Percentiles rank a stretch among this genome's conserved stretches.
Evolutionary conservation across 1,140 invertebrate species (phyloP).

Genomic region (Bombus breviceps): DNA sequence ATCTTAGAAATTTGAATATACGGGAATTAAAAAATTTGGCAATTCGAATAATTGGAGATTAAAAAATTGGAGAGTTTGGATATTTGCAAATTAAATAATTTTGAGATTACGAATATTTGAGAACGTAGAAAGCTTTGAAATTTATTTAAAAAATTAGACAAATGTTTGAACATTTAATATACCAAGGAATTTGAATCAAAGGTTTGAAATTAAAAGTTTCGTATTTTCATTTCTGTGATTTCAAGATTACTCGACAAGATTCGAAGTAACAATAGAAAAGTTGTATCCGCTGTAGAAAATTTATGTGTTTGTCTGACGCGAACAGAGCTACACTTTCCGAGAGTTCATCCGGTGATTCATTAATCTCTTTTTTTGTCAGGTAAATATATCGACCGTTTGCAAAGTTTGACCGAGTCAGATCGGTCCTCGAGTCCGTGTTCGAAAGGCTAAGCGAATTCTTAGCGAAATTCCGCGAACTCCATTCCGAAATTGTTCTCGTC

Average conservation of each 20-base stretch:
- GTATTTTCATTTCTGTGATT: neutral
- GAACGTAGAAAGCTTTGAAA: no score
- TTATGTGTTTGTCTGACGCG: slow-evolving; percentile 1
- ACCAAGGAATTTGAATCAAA: neutral
- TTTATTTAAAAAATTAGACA: neutral
- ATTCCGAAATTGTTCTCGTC: slow-evolving; percentile 51
- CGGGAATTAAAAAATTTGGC: no score
- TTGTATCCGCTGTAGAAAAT: neutral
- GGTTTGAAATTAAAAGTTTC: neutral
- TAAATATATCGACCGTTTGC: slow-evolving; percentile 28
- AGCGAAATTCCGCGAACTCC: slow-evolving; percentile 58
- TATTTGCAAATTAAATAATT: neutral
- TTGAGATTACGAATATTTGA: neutral
- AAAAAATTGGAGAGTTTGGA: neutral
- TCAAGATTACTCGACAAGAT: neutral
- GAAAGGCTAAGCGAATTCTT: slow-evolving; percentile 54
- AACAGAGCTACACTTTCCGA: neutral
- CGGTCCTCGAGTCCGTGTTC: neutral
- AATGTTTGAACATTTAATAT: neutral
- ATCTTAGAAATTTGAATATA: no score
- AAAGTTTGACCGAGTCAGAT: slow-evolving; percentile 43
- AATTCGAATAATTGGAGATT: neutral
- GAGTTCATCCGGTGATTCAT: slow-evolving; percentile 35
- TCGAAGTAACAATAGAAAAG: neutral
- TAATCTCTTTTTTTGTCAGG: slow-evolving; percentile 45